Evolutionary conservation across 2,888 invertebrate genomes (phyloP).

Genomic region (Pelosia muscerda): DNA sequence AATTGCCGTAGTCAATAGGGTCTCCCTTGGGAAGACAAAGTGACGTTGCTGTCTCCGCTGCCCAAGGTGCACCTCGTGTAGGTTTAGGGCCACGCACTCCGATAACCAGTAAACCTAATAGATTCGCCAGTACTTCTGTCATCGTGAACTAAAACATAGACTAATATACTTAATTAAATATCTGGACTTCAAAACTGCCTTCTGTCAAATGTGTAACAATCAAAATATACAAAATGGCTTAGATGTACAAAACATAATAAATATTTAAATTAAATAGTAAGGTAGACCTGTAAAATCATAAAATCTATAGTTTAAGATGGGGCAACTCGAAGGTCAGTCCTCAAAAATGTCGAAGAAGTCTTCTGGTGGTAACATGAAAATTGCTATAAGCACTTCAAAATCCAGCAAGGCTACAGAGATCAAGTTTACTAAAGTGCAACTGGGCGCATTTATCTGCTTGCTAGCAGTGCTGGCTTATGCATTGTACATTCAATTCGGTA

Average conservation of each 20-base stretch:
- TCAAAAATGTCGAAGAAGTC: conserved; percentile 8
- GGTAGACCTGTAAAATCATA: background rate
- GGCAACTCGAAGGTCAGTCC: background rate
- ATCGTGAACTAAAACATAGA: background rate
- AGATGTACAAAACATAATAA: background rate
- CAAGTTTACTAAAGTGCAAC: conserved; percentile 6
- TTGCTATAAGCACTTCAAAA: conserved; percentile 6
- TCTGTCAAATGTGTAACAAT: conserved; percentile 2
- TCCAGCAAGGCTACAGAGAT: background rate
- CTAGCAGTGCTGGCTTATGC: background rate
- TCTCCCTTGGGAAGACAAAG: no score
- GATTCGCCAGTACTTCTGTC: background rate
- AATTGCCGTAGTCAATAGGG: no score
- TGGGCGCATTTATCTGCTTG: conserved; percentile 1
- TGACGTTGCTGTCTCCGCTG: no score
- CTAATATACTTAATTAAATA: background rate
- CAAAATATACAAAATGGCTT: conserved; percentile 10
- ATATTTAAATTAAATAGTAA: background rate
- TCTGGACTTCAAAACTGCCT: background rate
- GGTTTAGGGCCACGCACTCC: no score
- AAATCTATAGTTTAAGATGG: conserved; percentile 3
- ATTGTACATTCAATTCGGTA: conserved; percentile 22
- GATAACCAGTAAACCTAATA: no score
- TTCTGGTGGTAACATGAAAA: background rate
- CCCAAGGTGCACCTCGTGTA: no score